Evolutionary conservation across 2,888 invertebrate genomes (phyloP), one percentile per base, ranked within the genome.

Genomic region (Perizoma flavofasciatum): DNA sequence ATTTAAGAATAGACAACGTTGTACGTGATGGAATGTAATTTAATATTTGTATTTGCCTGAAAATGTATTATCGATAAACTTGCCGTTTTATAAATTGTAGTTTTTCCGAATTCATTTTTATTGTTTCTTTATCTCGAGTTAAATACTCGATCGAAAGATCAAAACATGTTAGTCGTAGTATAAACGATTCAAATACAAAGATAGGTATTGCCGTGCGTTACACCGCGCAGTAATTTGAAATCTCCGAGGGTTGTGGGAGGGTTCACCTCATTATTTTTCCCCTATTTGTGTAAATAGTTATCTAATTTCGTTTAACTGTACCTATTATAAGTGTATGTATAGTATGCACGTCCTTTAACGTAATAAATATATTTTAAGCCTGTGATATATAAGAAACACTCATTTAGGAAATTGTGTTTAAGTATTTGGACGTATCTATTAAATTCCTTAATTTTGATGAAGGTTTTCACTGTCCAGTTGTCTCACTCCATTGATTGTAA

Each of bases 231-330:
- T 87, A 87, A 88, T 88, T 88, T 85, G 81, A 85, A 89, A 89
- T 91, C 89, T 91, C 90, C 84, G 84, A 90, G 89, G 92, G 91
- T 91, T 91, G 90, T 91, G 91, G 89, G 89, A 88, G 89, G 89
- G 88, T 84, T 85, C 77, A 79, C 90, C 91, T 91, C 92, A 89
- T 91, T 92, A 90, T 92, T 91, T 90, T 90, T 83, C 88, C 91
- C 90, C 87, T 88, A 84, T 90, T 88, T 86, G 86, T 92, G 92
- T 92, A 91, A 91, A 92, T 92, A 92, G 91, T 92, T 90, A 88
- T 86, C 85, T 86, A 88, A 88, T 90, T 90, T 84, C 72, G 77
- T 86, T 88, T 74, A 72, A 84, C 80, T 85, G 78, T 88, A 85
- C 79, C 78, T 86, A 85, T 82, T 82, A 82, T 88, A 86, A 84